Base-by-base conservation (phyloP, 1,140 invertebrate species). In the Apocrypta bakeri region DNA sequence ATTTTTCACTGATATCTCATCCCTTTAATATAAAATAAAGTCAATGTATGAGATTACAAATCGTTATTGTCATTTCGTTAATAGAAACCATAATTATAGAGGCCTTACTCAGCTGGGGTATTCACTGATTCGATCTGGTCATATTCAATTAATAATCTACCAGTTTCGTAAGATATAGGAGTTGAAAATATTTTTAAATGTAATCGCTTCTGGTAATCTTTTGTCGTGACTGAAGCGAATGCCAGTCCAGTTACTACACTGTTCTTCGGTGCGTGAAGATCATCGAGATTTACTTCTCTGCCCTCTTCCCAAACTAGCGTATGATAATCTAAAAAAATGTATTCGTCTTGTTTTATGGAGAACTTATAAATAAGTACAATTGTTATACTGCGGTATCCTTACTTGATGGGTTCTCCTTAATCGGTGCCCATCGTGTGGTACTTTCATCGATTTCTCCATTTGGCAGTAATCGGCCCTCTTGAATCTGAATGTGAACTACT, bases 241-340 rank as follows among this genome's bases (percentile, higher is more conserved):
- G 71, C n/a, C 8, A 73, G 21, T 3, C 71, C 71, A 27, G 37
- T 73, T 9, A 73, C 25, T 0, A 73, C 71, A 17, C 24, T 9
- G 8, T 48, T 73, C 8, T 48, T 48, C 29, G 71, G 71, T 48
- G 14, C 37, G 2, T 42, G 3, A 14, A 73, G 21, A 24, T 73
- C 37, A 48, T 73, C 71, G 8, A 73, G 33, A 48, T 73, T 73
- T 1, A 73, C 37, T 42, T 24, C 33, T 17, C 71, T n/a, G 37
- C 71, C 7, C 2, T 42, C 24, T 24, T 73, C 71, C 33, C 37
- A 73, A 27, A 11, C 14, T 12, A 71, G 31, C 3, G 69, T 71
- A 21, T 68, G 29, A 14, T 68, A 27, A 29, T 68, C 64, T 68
- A 4, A 27, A 68, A 1, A 68, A 68, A 27, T 12, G 12, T 29